A percentile compares a stretch with the other conserved stretches of the same genome.
Evolutionary conservation across 2,797 vertebrate genomes (phyloP).

Genomic region (Ctenochaetus hawaiiensis): DNA sequence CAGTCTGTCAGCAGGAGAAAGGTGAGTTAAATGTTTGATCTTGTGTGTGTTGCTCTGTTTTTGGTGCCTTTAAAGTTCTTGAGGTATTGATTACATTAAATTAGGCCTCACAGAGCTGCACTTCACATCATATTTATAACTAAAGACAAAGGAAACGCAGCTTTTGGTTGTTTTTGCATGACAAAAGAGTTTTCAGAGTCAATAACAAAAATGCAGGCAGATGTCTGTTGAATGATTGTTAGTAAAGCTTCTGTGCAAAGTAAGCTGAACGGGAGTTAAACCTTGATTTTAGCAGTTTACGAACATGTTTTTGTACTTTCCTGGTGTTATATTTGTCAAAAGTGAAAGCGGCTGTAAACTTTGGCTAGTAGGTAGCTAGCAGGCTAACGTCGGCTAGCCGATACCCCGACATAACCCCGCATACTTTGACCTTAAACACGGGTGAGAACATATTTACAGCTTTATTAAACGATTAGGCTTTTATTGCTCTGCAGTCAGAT

Average conservation of each 20-base stretch:
- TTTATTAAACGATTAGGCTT: too few species aligned
- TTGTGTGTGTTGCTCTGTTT: conserved; percentile 35
- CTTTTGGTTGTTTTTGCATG: background rate
- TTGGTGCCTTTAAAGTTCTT: background rate
- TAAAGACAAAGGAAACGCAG: background rate
- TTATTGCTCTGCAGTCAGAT: background rate
- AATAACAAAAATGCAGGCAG: background rate
- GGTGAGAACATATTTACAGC: accelerated
- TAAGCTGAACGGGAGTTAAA: background rate
- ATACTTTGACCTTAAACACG: background rate
- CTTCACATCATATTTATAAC: accelerated
- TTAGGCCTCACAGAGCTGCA: accelerated
- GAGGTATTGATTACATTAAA: background rate
- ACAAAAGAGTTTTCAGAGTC: background rate
- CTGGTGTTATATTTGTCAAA: background rate
- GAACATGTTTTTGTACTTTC: too few species aligned
- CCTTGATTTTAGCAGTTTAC: background rate
- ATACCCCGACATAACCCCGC: too few species aligned
- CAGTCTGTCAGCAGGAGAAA: conserved; percentile 43
- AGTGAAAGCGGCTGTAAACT: background rate
- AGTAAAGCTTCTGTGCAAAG: background rate
- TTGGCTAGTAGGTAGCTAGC: background rate
- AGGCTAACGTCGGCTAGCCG: conserved; percentile 25
- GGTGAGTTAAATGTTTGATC: conserved; percentile 49
- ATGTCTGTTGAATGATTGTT: background rate